Evolutionary conservation across 2,113 vertebrate species (phyloP).

Genomic region (Pseudolaguvia tuberculata): DNA sequence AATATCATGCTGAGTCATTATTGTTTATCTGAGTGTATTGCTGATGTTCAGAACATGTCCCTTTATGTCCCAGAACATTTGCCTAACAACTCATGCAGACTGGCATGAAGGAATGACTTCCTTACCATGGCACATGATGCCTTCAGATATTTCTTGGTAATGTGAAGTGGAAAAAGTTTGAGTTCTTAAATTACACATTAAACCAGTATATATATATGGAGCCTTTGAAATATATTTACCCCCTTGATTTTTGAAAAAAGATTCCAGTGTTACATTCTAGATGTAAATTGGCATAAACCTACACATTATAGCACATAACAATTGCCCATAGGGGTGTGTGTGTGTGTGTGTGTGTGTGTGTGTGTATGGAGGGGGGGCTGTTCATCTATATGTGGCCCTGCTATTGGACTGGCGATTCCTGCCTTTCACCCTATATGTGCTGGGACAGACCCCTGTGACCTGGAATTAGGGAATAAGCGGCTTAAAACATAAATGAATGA

Average conservation of each 20-base stretch:
- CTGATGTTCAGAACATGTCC: not conserved
- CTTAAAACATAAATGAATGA: too few relatives aligned
- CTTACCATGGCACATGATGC: not conserved
- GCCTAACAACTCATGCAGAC: not conserved
- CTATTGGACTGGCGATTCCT: too few relatives aligned
- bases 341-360: too few relatives aligned
- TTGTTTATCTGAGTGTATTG: too few relatives aligned
- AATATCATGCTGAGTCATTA: too few relatives aligned
- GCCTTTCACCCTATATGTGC: too few relatives aligned
- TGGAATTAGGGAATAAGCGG: too few relatives aligned
- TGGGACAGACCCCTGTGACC: too few relatives aligned
- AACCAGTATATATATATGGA: not conserved
- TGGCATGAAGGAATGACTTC: not conserved
- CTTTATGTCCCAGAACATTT: not conserved
- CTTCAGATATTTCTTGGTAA: not conserved
- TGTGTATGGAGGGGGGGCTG: too few relatives aligned
- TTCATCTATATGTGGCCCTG: too few relatives aligned
- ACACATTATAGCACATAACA: not conserved
- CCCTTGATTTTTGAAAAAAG: not conserved
- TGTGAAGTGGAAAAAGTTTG: not conserved
- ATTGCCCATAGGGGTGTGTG: not conserved
- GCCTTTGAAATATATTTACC: not conserved
- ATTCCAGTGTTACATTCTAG: not conserved
- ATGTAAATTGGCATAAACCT: not conserved
- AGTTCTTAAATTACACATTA: not conserved